Percentiles rank a stretch among this genome's conserved stretches.
Conservation (phyloP, 2,797 vertebrate species). For the Pangasius djambal region DNA sequence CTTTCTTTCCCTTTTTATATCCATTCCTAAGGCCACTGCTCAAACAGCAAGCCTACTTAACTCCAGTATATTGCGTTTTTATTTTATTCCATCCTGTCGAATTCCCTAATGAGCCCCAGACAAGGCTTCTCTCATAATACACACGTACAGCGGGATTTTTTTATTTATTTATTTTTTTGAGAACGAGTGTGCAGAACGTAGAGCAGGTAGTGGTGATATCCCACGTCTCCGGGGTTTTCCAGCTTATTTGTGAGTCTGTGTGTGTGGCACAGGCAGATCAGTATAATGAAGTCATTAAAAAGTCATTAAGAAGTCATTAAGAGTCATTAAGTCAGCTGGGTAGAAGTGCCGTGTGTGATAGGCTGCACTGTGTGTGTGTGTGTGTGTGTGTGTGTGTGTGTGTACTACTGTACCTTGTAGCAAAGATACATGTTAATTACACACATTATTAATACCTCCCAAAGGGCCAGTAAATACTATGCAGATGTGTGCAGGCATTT, state of each 20-base stretch:
- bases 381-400: slow-evolving; percentile 29
- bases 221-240: slow-evolving; percentile 67
- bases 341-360: slow-evolving; percentile 64
- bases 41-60: background rate
- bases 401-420: slow-evolving; percentile 63
- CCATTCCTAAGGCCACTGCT: background rate
- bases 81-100: background rate
- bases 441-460: slow-evolving; percentile 79
- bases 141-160: background rate
- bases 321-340: slow-evolving; percentile 80
- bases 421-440: slow-evolving; percentile 81
- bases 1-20: slow-evolving; percentile 44
- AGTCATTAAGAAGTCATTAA: slow-evolving; percentile 84
- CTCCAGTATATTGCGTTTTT: slow-evolving; percentile 9
- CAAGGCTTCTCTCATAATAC: background rate
- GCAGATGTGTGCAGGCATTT: slow-evolving; percentile 4
- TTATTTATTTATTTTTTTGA: background rate
- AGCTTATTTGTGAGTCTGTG: slow-evolving; percentile 60
- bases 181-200: slow-evolving; percentile 33
- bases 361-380: slow-evolving; percentile 54
- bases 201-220: slow-evolving; percentile 61
- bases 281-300: slow-evolving; percentile 83
- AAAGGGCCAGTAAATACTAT: slow-evolving; percentile 76
- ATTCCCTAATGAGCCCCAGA: slow-evolving; percentile 21
- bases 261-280: slow-evolving; percentile 74